Base-by-base conservation (phyloP, 2,888 invertebrate genomes). In the Merodon equestris region DNA sequence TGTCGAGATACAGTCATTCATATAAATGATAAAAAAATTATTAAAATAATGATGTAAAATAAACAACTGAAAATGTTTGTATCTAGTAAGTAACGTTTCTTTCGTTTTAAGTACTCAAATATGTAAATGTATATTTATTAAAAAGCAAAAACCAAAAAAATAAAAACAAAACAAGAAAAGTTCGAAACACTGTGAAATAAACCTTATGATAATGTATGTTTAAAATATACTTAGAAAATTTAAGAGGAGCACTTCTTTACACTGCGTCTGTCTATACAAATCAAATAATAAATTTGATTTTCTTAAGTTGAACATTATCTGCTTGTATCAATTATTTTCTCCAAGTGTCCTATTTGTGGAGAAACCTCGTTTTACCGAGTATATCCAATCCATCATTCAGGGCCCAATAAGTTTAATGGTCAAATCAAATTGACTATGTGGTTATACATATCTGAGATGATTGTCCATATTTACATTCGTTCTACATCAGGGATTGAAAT, bases 151-250 rank as follows among this genome's bases (percentile, higher is more conserved):
- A n/a, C n/a, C n/a, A n/a, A n/a, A n/a, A n/a, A n/a, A n/a, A n/a
- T n/a, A n/a, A n/a, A n/a, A n/a, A 36, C 7, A 45, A 45, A n/a
- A n/a, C n/a, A 63, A 58, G 40, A 50, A 14, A 57, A 36, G 38
- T 63, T 68, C 54, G 64, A 71, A 64, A 51, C 58, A 64, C 76
- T 76, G 76, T 76, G 76, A 76, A 64, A 72, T 67, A 72, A 76
- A 76, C 54, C 17, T 72, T 66, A 76, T 66, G 66, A 48, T 71
- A 71, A 76, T 71, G 60, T 76, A 76, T 71, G 71, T 76, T 76
- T 64, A 58, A 76, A 75, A 71, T 71, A 76, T 60, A 70, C 58
- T 70, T 76, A 70, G 70, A 76, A 58, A 76, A 75, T 70, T 58
- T 48, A 64, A 45, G 7, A 27, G 47, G 18, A 12, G 13, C 27